A percentile compares a stretch with the other conserved stretches of the same genome.
Evolutionary conservation across 1,140 invertebrate genomes (phyloP).

Genomic region (Sinonovacula constricta): DNA sequence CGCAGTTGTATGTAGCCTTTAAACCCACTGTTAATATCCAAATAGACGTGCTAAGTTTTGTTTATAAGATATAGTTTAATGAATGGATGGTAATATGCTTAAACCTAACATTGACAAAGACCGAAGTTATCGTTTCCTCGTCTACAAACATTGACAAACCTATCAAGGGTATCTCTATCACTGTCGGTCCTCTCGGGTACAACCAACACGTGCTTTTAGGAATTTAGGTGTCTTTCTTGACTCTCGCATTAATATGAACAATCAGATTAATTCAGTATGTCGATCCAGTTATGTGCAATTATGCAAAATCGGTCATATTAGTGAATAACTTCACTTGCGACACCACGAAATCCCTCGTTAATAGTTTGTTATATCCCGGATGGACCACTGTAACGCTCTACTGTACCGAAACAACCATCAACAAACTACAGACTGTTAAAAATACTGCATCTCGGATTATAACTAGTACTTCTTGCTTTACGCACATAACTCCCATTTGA

Average conservation of each 20-base stretch:
- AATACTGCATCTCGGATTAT: not conserved
- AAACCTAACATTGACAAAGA: conserved; percentile 1
- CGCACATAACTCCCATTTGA: too few relatives aligned
- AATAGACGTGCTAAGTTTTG: not conserved
- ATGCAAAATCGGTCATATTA: conserved; percentile 1
- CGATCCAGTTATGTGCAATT: not conserved
- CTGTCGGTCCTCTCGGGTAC: not conserved
- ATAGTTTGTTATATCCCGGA: not conserved
- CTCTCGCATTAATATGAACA: not conserved
- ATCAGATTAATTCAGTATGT: not conserved
- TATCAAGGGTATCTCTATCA: not conserved
- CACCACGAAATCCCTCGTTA: not conserved
- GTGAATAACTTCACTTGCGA: not conserved
- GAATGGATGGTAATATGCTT: not conserved
- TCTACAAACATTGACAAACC: not conserved
- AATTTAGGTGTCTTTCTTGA: not conserved
- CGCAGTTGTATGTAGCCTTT: not conserved
- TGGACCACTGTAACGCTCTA: not conserved
- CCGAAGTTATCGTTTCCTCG: not conserved
- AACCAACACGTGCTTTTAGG: not conserved
- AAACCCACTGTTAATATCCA: not conserved
- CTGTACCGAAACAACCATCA: not conserved
- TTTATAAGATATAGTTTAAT: not conserved
- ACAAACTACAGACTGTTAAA: not conserved
- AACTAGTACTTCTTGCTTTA: not conserved